A percentile compares a stretch with the other conserved stretches of the same genome.
phyloP scores from a whole-genome alignment of 2,113 vertebrate species.

The Microcebus tavaratra region DNA sequence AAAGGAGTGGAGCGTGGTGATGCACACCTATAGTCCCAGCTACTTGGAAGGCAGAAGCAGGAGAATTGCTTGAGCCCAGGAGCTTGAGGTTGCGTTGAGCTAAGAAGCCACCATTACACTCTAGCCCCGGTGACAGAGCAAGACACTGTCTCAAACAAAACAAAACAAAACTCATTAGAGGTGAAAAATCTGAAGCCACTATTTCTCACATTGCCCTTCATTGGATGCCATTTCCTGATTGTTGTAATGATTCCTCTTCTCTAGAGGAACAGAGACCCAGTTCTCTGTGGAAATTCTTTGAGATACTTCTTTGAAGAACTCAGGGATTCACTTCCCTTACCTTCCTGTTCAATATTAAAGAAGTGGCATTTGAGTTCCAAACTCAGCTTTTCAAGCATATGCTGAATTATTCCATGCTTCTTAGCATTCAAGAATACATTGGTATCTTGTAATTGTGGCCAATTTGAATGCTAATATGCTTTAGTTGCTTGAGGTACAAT shows the following conservation, averaged over 20 bases:
- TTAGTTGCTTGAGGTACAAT: slow-evolving; percentile 58
- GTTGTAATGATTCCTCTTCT: neutral
- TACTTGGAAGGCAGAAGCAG: no score
- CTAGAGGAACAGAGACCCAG: neutral
- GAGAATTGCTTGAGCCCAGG: no score
- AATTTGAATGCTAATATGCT: slow-evolving; percentile 66
- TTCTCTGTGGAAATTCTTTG: neutral
- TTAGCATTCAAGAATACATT: slow-evolving; percentile 23
- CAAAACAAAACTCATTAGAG: neutral
- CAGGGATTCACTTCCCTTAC: neutral
- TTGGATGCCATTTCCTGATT: neutral
- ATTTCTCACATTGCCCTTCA: neutral
- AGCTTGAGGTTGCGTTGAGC: no score
- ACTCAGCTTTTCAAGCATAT: slow-evolving; percentile 2
- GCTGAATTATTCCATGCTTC: slow-evolving; percentile 38
- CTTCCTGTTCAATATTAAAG: neutral
- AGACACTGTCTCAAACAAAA: no score
- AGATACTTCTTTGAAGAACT: neutral
- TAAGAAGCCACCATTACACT: no score
- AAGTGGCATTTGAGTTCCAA: neutral
- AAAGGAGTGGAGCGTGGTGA: no score
- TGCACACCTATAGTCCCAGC: no score
- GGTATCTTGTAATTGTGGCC: slow-evolving; percentile 56
- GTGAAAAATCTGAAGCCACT: neutral
- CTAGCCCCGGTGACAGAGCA: no score